Evolutionary conservation across 1,140 invertebrate genomes (phyloP), one percentile per base, ranked within the genome.

Genomic region (Dendroctonus valens): DNA sequence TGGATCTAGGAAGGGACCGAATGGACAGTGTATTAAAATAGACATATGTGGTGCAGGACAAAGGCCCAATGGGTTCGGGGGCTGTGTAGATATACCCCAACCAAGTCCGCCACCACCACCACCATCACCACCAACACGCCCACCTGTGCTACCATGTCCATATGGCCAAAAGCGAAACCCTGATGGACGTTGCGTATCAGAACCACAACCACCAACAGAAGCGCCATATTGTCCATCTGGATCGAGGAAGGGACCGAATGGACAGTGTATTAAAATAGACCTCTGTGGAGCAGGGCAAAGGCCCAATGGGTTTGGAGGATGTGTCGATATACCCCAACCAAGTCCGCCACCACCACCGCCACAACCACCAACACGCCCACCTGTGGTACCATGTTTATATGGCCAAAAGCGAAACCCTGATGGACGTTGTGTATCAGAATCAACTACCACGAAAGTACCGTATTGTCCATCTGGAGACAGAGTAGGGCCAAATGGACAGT

Each of bases 21-120:
- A 68, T 44, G 70, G 70, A 9, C 12, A 37, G 4, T 71, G 69
- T 48, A 48, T 58, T 46, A 63, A 53, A 42, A 51, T 59, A 15
- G 44, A 59, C 37, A 59, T 41, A 8, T 61, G 38, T 8, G 37
- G 26, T 8, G 53, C 63, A 0, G 39, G 48, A 4, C 44, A 46
- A 46, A 46, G 44, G 12, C 9, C 9, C 9, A 46, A 9, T 46
- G 9, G 9, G 12, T 46, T 46, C 12, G 44, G 44, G 12, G 12
- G 9, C 0, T 46, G 44, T 46, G 44, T 11, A 46, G 44, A 46
- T 52, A 52, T 12, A 9, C 9, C 50, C 9, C 2, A 9, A n/a
- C 11, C 41, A 46, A 44, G n/a, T 7, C n/a, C 57, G 5, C 41
- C 57, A 4, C 37, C 38, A 40, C 26, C 46, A 39, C 26, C 26